Base-by-base conservation (phyloP, 2,888 invertebrate species). In the Aphrophora alni region DNA sequence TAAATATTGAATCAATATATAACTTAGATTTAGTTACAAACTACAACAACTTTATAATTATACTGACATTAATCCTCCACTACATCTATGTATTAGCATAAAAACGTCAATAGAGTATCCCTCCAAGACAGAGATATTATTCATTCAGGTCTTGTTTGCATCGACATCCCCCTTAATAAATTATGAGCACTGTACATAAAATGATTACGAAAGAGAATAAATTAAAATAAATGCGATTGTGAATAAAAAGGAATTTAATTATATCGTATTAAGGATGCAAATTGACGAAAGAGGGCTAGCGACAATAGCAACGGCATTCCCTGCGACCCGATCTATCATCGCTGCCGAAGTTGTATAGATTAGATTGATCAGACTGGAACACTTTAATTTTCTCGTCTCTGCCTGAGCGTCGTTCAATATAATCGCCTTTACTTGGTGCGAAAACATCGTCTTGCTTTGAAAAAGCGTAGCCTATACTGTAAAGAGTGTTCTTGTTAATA, bases 181-280 rank as follows among this genome's bases (percentile, higher is more conserved):
- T 59, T 59, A 59, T 59, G 21, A 59, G 59, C 59, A 21, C 59
- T 59, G 59, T 59, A 59, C 59, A 59, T 59, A 59, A 59, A 59
- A 59, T 21, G 21, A 59, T 59, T 59, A 59, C 59, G 59, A 21
- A n/a, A 8, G 3, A 59, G 59, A 59, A 59, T 59, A 59, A 59
- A 59, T 59, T 59, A 59, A 59, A 59, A 59, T 38, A 77, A 77
- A 77, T 77, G 77, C 69, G 71, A 38, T 69, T 44, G 70, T 25
- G 25, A 38, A 38, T 73, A 78, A 78, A 78, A 73, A 78, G 72
- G 73, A 72, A 78, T 78, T 78, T 78, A 78, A 78, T 78, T 78
- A 72, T 38, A 17, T 10, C 7, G 70, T 21, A 77, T 77, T 77
- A 71, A 69, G 71, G 44, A 33, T 33, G 21, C 28, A 44, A 44